Evolutionary conservation across 1,140 invertebrate genomes (phyloP).

Genomic region (Lordiphosa clarofinis): DNA sequence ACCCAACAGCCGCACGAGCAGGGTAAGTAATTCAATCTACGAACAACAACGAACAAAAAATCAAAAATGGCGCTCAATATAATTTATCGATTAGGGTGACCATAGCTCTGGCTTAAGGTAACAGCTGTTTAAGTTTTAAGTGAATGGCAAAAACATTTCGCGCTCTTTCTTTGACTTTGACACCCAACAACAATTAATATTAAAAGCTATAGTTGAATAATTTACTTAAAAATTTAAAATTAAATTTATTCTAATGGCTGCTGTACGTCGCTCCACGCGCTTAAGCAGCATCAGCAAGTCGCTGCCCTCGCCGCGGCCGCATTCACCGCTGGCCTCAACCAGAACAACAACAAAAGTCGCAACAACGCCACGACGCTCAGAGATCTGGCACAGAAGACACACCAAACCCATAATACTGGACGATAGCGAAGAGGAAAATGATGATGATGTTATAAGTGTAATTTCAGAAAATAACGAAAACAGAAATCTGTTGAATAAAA

Average conservation of each 20-base stretch:
- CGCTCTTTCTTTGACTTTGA: slow-evolving; percentile 24
- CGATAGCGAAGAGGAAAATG: slow-evolving; percentile 62
- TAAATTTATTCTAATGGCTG: slow-evolving; percentile 47
- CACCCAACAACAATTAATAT: slow-evolving; percentile 8
- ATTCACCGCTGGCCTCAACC: slow-evolving; percentile 22
- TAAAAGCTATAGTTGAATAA: slow-evolving; percentile 18
- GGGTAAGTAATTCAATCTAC: slow-evolving; percentile 70
- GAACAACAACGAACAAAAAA: slow-evolving; percentile 9
- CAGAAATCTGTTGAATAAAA: slow-evolving; percentile 67
- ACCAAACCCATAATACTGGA: slow-evolving; percentile 23
- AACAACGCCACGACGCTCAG: slow-evolving; percentile 53
- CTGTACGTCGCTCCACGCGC: slow-evolving; percentile 69
- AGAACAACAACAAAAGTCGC: background rate
- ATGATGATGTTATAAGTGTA: slow-evolving; percentile 39
- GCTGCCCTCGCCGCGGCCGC: slow-evolving; percentile 33
- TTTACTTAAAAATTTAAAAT: background rate
- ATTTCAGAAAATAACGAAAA: slow-evolving; percentile 75
- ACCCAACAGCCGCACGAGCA: slow-evolving; percentile 36
- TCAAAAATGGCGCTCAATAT: background rate
- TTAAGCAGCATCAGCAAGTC: slow-evolving; percentile 63
- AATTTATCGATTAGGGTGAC: too few relatives aligned
- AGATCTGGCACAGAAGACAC: slow-evolving; percentile 65
- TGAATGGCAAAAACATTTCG: slow-evolving; percentile 17
- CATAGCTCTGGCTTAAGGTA: slow-evolving; percentile 1
- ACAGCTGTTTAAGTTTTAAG: slow-evolving; percentile 24